Conservation (phyloP, 2,113 vertebrate species). For the Sinocyclocheilus anshuiensis region DNA sequence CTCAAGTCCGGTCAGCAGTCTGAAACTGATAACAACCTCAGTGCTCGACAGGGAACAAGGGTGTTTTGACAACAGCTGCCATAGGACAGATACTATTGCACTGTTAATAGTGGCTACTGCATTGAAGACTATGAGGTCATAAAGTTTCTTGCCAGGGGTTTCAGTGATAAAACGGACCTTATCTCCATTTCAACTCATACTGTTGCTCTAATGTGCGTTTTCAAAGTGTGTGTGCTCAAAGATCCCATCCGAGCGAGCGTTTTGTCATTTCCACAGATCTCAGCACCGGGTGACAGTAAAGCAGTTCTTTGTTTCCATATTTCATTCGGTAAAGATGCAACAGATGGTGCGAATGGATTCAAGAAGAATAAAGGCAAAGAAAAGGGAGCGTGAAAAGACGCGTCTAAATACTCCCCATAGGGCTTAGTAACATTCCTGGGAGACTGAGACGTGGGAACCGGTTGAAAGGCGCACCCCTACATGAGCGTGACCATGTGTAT, state of each 20-base stretch:
- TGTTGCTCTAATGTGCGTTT: background rate
- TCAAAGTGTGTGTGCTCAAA: background rate
- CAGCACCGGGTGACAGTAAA: background rate
- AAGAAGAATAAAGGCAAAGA: conserved; percentile 31
- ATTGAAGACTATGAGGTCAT: conserved; percentile 7
- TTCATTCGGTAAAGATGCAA: background rate
- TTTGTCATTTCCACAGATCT: background rate
- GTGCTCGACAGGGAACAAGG: background rate
- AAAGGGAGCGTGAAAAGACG: background rate
- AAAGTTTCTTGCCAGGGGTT: conserved; percentile 10
- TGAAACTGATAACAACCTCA: conserved; percentile 29
- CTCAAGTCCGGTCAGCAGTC: conserved; percentile 11
- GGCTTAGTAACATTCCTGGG: conserved; percentile 66
- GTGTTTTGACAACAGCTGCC: conserved; percentile 40
- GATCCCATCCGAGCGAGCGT: background rate
- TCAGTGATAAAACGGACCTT: background rate
- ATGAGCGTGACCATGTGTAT: conserved; percentile 36
- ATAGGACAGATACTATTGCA: conserved; percentile 25
- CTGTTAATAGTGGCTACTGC: background rate
- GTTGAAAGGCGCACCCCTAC: conserved; percentile 52
- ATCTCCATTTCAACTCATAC: background rate
- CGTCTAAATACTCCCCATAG: conserved; percentile 53
- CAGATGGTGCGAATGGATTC: background rate
- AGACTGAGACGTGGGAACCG: conserved; percentile 65
- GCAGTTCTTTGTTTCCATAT: background rate